phyloP scores from a whole-genome alignment of 2,888 invertebrate species.

The Ophioninae sp. region DNA sequence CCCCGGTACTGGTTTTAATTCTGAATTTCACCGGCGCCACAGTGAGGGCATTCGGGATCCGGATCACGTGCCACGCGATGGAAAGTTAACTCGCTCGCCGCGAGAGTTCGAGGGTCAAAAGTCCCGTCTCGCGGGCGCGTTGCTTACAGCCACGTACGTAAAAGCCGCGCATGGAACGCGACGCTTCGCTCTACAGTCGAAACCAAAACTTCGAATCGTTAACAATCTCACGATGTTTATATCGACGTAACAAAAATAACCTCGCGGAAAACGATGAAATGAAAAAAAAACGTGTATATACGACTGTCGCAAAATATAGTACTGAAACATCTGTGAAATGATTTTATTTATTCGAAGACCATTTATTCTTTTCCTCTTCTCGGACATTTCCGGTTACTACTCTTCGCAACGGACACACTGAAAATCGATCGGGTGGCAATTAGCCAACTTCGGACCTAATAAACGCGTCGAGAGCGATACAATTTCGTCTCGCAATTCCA shows the following conservation, averaged over 20 bases:
- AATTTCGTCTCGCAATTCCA: not conserved
- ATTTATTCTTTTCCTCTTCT: not conserved
- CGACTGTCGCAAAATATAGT: not conserved
- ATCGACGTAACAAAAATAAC: not conserved
- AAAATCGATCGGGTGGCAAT: not conserved
- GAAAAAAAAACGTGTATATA: not conserved
- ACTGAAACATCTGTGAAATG: not conserved
- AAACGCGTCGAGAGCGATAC: not conserved
- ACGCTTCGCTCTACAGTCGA: not conserved
- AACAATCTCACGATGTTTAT: not conserved
- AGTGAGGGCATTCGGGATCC: conserved; percentile 45
- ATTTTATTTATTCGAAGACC: not conserved
- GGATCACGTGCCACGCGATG: conserved; percentile 55
- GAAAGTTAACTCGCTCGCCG: conserved; percentile 50
- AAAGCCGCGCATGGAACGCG: not conserved
- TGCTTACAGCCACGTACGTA: conserved; percentile 25
- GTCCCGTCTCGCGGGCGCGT: conserved; percentile 21
- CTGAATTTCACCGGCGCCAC: conserved; percentile 2
- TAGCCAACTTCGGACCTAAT: not conserved
- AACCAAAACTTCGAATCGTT: not conserved
- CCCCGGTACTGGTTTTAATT: not conserved
- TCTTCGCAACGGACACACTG: not conserved
- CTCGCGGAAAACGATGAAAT: not conserved
- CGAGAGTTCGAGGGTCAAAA: conserved; percentile 51
- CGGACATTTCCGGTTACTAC: too few relatives aligned